Conservation (phyloP, 2,797 vertebrate species). For the Cyprinodon diabolis region DNA sequence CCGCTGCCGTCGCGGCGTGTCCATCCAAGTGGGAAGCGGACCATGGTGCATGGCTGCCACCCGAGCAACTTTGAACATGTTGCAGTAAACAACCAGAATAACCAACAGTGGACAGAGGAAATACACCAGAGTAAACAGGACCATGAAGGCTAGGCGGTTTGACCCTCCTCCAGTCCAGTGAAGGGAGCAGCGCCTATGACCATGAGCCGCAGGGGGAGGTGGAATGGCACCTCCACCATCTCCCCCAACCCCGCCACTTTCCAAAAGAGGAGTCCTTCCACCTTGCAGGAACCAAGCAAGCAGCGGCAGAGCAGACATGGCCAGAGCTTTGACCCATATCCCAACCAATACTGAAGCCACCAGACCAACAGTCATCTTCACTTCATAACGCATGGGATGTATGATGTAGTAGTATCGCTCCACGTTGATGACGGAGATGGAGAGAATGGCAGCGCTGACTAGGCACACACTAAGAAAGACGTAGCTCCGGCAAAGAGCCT, state of each 20-base stretch:
- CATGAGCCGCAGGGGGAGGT: slow-evolving; percentile 59
- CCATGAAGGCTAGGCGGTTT: slow-evolving; percentile 91
- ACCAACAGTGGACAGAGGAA: slow-evolving; percentile 93
- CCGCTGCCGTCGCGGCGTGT: slow-evolving; percentile 88
- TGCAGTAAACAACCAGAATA: slow-evolving; percentile 96
- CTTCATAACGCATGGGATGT: slow-evolving; percentile 98
- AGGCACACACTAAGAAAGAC: slow-evolving; percentile 96
- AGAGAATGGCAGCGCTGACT: slow-evolving; percentile 95
- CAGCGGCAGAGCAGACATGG: slow-evolving; percentile 91
- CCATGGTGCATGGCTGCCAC: slow-evolving; percentile 97
- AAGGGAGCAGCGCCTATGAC: slow-evolving; percentile 87
- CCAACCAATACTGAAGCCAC: slow-evolving; percentile 91
- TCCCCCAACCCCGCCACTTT: slow-evolving; percentile 54
- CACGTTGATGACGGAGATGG: slow-evolving; percentile 96
- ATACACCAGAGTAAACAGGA: slow-evolving; percentile 92
- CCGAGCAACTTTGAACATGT: slow-evolving; percentile 97
- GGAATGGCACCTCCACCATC: slow-evolving; percentile 59
- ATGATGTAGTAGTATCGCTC: slow-evolving; percentile 98
- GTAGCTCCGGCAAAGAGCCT: slow-evolving; percentile 92
- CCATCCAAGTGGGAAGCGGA: slow-evolving; percentile 94
- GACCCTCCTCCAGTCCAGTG: slow-evolving; percentile 91
- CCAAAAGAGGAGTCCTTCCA: slow-evolving; percentile 73
- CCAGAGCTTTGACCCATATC: slow-evolving; percentile 95
- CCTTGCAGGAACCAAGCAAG: slow-evolving; percentile 89
- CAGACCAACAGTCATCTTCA: slow-evolving; percentile 93